These are phyloP conservation scores for Drosophila athabasca DNA, from an alignment of 1,140 invertebrate species.

Conservation along the genomic window DNA sequence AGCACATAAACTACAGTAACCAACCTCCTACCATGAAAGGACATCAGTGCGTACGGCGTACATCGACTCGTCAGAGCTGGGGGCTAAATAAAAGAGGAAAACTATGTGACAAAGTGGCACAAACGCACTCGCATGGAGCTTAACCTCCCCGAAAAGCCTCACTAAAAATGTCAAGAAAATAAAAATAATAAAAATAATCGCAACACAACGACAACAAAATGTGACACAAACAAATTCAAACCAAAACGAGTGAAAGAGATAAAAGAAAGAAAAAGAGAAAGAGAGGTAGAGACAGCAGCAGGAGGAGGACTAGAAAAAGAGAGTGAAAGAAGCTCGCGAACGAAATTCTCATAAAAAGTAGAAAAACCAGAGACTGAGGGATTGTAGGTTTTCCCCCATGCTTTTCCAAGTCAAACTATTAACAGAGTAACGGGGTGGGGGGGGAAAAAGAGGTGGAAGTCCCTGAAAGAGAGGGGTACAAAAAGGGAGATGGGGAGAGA, in stretches of 20 bases:
- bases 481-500: not conserved
- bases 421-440: slow-evolving; percentile 31
- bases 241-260: slow-evolving; percentile 32
- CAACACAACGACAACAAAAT: slow-evolving; percentile 68
- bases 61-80: slow-evolving; percentile 38
- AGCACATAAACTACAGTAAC: slow-evolving; percentile 29
- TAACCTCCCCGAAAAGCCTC: slow-evolving; percentile 35
- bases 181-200: slow-evolving; percentile 77
- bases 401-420: slow-evolving; percentile 40
- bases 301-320: slow-evolving; percentile 7
- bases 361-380: slow-evolving; percentile 11
- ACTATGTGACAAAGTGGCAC: slow-evolving; percentile 75
- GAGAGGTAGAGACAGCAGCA: not conserved
- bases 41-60: slow-evolving; percentile 26
- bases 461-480: no score
- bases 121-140: slow-evolving; percentile 25
- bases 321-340: slow-evolving; percentile 34
- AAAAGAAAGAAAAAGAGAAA: not conserved
- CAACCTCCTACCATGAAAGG: slow-evolving; percentile 6
- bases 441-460: not conserved
- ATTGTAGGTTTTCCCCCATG: not conserved
- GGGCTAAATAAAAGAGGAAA: slow-evolving; percentile 77
- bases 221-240: slow-evolving; percentile 65
- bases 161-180: slow-evolving; percentile 70
- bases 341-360: slow-evolving; percentile 36